Percentiles rank a stretch among this genome's conserved stretches.
These are phyloP conservation scores for Ptychadena robeensis DNA, from an alignment of 2,797 vertebrate species.

Conservation along the genomic window DNA sequence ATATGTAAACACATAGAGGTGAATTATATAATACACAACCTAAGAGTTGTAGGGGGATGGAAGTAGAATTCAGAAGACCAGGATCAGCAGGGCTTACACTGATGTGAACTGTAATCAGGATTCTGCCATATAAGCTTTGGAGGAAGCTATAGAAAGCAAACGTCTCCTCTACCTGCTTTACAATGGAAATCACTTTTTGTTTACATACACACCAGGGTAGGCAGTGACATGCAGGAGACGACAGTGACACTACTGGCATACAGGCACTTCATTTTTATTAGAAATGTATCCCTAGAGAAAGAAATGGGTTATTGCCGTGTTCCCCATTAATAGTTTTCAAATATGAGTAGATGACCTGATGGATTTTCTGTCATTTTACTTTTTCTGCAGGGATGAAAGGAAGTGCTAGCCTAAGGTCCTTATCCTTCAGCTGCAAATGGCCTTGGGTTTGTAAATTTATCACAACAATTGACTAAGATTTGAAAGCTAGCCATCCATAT, in stretches of 20 bases:
- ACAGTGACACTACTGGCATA: neutral
- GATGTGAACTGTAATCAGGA: neutral
- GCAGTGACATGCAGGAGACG: neutral
- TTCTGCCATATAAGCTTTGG: neutral
- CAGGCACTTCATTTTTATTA: neutral
- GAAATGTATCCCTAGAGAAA: neutral
- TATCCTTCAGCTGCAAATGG: constrained; percentile 9
- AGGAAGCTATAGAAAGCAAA: neutral
- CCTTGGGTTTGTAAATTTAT: neutral
- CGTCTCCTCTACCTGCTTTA: neutral
- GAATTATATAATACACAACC: neutral
- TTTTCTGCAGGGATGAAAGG: neutral
- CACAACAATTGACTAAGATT: neutral
- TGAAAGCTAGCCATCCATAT: too few relatives aligned
- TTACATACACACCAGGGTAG: neutral
- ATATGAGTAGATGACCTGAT: neutral
- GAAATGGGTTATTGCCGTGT: neutral
- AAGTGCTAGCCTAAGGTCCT: neutral
- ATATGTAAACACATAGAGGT: too few relatives aligned
- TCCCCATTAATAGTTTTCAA: neutral
- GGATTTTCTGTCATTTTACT: neutral
- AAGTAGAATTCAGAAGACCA: neutral
- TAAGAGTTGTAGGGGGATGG: neutral
- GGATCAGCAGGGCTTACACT: neutral
- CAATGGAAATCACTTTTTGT: constrained; percentile 12